These are phyloP conservation scores for Hephaestus fuliginosus DNA, from an alignment of 2,797 vertebrate genomes.

Conservation along the genomic window DNA sequence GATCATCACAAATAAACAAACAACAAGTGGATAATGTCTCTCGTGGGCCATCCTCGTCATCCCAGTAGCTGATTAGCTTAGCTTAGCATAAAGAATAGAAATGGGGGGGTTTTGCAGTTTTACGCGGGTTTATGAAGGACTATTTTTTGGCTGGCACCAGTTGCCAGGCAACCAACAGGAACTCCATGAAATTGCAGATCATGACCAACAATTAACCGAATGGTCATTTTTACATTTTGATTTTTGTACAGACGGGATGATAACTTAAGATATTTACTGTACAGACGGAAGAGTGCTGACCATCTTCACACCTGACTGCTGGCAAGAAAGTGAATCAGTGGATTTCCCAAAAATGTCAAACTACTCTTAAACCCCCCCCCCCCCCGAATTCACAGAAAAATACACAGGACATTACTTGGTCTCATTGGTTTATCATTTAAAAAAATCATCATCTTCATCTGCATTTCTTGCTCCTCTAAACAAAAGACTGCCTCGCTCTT, in stretches of 20 bases:
- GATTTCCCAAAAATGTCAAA: background rate
- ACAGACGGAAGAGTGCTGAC: background rate
- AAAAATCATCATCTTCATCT: background rate
- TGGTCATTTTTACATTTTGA: background rate
- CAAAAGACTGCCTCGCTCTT: background rate
- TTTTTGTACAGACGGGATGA: background rate
- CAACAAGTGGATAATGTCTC: background rate
- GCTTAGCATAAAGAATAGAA: background rate
- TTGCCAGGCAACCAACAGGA: conserved; percentile 19
- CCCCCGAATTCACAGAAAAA: background rate
- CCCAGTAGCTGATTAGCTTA: background rate
- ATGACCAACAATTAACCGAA: background rate
- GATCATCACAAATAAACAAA: too few relatives aligned
- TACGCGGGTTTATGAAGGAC: background rate
- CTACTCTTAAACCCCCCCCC: background rate
- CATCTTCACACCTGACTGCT: background rate
- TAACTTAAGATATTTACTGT: background rate
- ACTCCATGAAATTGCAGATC: background rate
- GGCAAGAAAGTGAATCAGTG: background rate
- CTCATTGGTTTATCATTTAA: background rate
- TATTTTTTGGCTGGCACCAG: background rate
- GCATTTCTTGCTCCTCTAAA: conserved; percentile 11
- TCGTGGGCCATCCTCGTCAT: background rate
- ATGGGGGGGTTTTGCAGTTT: background rate
- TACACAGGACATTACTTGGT: background rate